Base-by-base conservation (phyloP, 2,113 vertebrate species). In the Lathamus discolor region DNA sequence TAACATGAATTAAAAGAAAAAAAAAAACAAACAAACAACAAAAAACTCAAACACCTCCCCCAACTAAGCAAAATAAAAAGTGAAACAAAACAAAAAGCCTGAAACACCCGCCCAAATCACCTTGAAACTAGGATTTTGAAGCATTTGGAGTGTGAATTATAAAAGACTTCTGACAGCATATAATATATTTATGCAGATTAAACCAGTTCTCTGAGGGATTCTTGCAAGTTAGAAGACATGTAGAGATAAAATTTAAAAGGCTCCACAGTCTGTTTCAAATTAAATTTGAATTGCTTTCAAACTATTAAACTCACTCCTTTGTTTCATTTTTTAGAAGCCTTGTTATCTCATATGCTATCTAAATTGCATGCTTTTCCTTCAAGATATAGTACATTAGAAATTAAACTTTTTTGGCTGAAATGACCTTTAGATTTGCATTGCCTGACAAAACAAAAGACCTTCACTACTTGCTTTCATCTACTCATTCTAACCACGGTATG, bases 371-470 rank as follows among this genome's bases (percentile, higher is more conserved):
- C 27, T 93, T 95, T 97, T 49, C 51, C 76, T 90, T 93, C 62
- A 88, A 61, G 59, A 48, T 83, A 57, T 3, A 72, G 6, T 64
- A 39, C 37, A 87, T 84, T 89, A 86, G 54, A 39, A 92, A 93
- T 89, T 74, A 93, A 33, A 68, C 22, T 83, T 83, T 82, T 52
- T 51, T 80, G 80, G 76, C 68, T 87, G 64, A 96, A 95, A 94
- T 94, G 86, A 94, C 90, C 87, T 96, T 83, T 89, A 70, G 37
- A 91, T 96, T 95, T 94, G 31, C 82, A 68, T 93, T 91, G 15
- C 46, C 70, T 73, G 31, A 70, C 62, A 87, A 88, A 37, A 94
- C 48, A 52, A 92, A 94, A n/a, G 39, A 90, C 55, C 52, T 95
- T 76, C 83, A 46, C 23, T 85, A 27, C 88, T 90, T 90, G 19